phyloP scores from a whole-genome alignment of 2,113 vertebrate genomes.

The Cyprinodon variegatus region DNA sequence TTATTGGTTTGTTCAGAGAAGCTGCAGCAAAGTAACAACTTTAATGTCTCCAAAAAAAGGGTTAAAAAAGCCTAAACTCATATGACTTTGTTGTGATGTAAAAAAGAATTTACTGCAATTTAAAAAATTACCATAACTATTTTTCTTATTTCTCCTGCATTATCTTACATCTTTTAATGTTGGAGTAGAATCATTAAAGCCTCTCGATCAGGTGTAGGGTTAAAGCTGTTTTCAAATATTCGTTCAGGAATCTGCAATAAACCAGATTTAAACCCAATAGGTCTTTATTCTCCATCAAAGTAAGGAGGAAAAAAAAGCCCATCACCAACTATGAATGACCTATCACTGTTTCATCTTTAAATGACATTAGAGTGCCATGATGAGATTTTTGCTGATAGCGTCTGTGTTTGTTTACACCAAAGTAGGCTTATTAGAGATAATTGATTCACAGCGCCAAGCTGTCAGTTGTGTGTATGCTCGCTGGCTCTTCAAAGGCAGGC shows the following conservation, averaged over 20 bases:
- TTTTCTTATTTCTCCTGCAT: conserved; percentile 1
- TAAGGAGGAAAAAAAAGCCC: conserved; percentile 24
- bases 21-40: conserved; percentile 7
- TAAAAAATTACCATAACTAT: not conserved
- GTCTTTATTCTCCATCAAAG: conserved; percentile 5
- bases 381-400: conserved; percentile 47
- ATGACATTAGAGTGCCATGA: conserved; percentile 27
- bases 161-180: not conserved
- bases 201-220: too few species aligned
- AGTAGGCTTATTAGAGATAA: conserved; percentile 73
- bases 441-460: conserved; percentile 66
- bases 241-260: conserved; percentile 8
- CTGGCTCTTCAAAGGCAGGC: conserved; percentile 65
- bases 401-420: conserved; percentile 71
- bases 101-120: not conserved
- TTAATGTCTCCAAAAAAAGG: not conserved
- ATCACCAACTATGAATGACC: conserved; percentile 36
- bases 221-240: conserved; percentile 7
- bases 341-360: conserved; percentile 39
- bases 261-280: conserved; percentile 1
- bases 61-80: not conserved
- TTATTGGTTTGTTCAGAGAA: conserved; percentile 38
- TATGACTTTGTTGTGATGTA: conserved; percentile 1
- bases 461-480: conserved; percentile 48
- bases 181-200: not conserved